Percentiles rank a stretch among this genome's conserved stretches.
Conservation (phyloP, 2,797 vertebrate species). For the Huso huso region DNA sequence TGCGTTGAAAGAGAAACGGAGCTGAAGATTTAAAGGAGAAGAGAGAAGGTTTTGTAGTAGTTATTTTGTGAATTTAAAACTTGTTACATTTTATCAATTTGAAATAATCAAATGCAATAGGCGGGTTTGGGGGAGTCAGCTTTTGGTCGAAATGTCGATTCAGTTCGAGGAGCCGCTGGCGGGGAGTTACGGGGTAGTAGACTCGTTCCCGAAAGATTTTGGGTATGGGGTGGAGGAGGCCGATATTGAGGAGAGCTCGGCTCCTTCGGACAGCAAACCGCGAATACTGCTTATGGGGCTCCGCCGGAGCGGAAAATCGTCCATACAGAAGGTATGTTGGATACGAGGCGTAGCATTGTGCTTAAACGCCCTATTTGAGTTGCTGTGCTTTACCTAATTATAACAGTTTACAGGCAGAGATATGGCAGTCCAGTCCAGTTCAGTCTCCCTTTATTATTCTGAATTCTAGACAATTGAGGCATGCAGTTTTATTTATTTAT, state of each 20-base stretch:
- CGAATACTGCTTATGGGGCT: conserved; percentile 84
- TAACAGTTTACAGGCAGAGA: too few species aligned
- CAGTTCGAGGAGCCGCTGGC: conserved; percentile 83
- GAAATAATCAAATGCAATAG: conserved; percentile 26
- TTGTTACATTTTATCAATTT: conserved; percentile 8
- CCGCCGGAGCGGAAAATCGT: too few species aligned
- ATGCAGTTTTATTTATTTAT: too few species aligned
- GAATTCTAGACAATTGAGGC: too few species aligned
- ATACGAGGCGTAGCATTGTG: too few species aligned
- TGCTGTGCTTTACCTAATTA: too few species aligned
- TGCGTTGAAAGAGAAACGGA: conserved; percentile 55
- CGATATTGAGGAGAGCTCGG: conserved; percentile 75
- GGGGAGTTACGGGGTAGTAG: conserved; percentile 80
- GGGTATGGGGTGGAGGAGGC: conserved; percentile 92
- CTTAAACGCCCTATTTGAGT: too few species aligned
- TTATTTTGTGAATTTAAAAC: conserved; percentile 3
- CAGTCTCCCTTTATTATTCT: too few species aligned
- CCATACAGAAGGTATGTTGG: too few species aligned
- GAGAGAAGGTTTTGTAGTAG: conserved; percentile 37
- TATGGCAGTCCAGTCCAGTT: too few species aligned
- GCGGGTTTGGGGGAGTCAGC: conserved; percentile 38
- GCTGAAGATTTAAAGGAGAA: conserved; percentile 41
- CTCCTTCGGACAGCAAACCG: conserved; percentile 80
- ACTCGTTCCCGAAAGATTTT: conserved; percentile 94
- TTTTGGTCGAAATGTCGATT: conserved; percentile 74